These are phyloP conservation scores for Falco rusticolus DNA, from an alignment of 2,797 vertebrate species.

Conservation along the genomic window DNA sequence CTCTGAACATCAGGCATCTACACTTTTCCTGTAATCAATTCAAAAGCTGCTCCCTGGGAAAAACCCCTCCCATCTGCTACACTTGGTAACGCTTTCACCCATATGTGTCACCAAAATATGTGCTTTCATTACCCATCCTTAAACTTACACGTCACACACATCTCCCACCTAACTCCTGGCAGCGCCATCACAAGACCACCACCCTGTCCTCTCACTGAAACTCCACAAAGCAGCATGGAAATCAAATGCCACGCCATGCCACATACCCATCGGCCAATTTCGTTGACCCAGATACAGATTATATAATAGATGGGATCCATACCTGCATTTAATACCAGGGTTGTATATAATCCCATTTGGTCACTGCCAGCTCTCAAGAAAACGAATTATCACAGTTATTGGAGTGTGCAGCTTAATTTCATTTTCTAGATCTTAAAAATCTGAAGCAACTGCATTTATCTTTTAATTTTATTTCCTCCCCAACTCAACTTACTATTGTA, in stretches of 20 bases:
- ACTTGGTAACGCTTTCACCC: not conserved
- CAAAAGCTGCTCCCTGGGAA: not conserved
- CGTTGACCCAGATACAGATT: not conserved
- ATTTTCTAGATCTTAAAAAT: not conserved
- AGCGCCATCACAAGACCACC: not conserved
- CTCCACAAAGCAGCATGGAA: not conserved
- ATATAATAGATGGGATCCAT: not conserved
- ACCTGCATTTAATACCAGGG: not conserved
- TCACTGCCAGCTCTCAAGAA: not conserved
- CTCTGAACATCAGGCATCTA: not conserved
- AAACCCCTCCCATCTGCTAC: not conserved
- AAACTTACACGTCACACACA: not conserved
- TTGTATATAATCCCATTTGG: not conserved
- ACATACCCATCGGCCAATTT: not conserved
- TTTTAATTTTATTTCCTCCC: constrained; percentile 33
- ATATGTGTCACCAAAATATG: not conserved
- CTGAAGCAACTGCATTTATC: not conserved
- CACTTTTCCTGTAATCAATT: not conserved
- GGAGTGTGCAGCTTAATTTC: not conserved
- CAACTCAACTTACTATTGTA: not conserved
- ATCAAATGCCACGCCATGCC: not conserved
- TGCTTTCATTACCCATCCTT: not conserved
- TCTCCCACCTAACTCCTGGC: not conserved
- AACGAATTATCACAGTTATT: not conserved
- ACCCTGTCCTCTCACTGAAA: not conserved